Conservation (phyloP, 2,113 vertebrate genomes). For the Bufo gargarizans region DNA sequence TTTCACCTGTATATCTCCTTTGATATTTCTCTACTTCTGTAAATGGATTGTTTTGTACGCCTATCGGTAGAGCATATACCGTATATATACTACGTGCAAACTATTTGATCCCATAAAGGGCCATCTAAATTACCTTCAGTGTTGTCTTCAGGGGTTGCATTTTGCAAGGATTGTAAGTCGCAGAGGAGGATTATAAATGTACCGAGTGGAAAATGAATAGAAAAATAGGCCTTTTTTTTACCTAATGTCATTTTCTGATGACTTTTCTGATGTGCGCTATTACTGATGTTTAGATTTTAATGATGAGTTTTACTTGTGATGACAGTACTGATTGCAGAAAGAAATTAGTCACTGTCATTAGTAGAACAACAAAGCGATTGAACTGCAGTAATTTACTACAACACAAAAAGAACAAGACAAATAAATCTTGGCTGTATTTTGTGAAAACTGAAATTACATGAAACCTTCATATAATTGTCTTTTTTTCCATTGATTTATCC, state of each 20-base stretch:
- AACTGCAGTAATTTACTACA: not conserved
- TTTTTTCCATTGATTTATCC: not conserved
- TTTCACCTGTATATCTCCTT: not conserved
- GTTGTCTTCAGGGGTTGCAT: not conserved
- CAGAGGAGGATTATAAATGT: not conserved
- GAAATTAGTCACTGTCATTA: constrained; percentile 3
- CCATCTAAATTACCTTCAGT: not conserved
- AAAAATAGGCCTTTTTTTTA: not conserved
- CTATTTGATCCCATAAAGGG: too few species aligned
- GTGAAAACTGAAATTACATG: not conserved
- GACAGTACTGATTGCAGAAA: not conserved
- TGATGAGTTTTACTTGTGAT: not conserved
- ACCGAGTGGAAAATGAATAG: not conserved
- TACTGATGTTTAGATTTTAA: not conserved
- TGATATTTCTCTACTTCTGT: not conserved
- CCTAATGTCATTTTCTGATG: not conserved
- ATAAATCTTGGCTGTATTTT: not conserved
- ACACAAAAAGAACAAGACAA: not conserved
- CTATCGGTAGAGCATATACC: not conserved
- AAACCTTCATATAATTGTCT: not conserved
- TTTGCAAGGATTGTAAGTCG: not conserved
- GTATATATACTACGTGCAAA: not conserved
- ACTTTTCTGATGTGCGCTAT: not conserved
- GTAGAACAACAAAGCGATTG: not conserved
- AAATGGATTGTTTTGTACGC: not conserved